phyloP scores from a whole-genome alignment of 2,888 invertebrate genomes.

The Hypomecis atomaria region DNA sequence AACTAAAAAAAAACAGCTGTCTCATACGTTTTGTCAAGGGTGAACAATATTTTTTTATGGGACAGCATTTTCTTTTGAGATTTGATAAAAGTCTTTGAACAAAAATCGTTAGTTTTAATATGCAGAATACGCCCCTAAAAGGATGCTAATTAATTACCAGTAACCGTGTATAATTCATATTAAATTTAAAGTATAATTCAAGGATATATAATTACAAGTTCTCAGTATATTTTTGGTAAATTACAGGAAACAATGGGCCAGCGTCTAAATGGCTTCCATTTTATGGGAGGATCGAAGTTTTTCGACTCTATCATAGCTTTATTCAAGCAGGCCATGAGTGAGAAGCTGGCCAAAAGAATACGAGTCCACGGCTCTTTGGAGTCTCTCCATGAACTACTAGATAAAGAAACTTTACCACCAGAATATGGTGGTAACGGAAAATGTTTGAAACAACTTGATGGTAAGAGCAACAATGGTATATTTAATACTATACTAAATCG shows the following conservation, averaged over 20 bases:
- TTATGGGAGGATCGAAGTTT: constrained; percentile 52
- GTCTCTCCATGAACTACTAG: constrained; percentile 45
- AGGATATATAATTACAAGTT: no score
- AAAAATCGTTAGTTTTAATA: no score
- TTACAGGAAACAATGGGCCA: constrained; percentile 52
- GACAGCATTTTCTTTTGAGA: no score
- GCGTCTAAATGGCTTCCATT: constrained; percentile 49
- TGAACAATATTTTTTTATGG: no score
- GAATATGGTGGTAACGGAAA: constrained; percentile 53
- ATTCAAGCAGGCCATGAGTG: constrained; percentile 48
- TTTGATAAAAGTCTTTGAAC: no score
- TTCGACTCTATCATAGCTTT: constrained; percentile 46
- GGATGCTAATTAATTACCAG: no score
- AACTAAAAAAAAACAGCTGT: no score
- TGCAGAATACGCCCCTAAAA: no score
- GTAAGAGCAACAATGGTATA: constrained; percentile 37
- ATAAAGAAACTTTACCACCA: constrained; percentile 48
- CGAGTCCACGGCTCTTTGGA: constrained; percentile 47
- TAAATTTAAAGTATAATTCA: no score
- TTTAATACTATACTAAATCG: not conserved
- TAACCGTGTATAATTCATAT: no score
- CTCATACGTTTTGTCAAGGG: no score
- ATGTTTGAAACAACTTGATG: constrained; percentile 44
- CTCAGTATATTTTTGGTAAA: no score
- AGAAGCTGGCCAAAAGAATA: constrained; percentile 49